Base-by-base conservation (phyloP, 2,888 invertebrate species). In the Epirrhoe tristata region DNA sequence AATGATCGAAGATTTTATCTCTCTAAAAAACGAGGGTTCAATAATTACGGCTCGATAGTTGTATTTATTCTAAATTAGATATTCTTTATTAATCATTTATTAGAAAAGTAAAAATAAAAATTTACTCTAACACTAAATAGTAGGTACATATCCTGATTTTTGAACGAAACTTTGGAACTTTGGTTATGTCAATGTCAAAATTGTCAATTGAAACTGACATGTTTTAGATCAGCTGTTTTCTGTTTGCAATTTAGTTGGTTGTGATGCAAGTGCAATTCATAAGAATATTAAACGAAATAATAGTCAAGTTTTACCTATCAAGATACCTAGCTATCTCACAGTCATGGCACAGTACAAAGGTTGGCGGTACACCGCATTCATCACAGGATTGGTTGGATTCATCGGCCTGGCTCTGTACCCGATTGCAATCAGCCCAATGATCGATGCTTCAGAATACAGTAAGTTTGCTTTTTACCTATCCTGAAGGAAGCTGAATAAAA, bases 391-490 rank as follows among this genome's bases (percentile, higher is more conserved):
- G 55, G 85, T 95, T 17, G 95, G 95, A 39, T 74, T 93, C 3
- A 82, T 96, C 64, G 94, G 94, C 63, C 55, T 93, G 7, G 87
- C 94, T 5, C 77, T 95, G 55, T 96, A 96, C 83, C 95, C 95
- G 7, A 93, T 95, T 61, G 93, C 94, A 12, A 90, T 96, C 67
- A 87, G 91, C 55, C 96, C 96, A 5, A 95, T 96, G 94, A 83
- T 95, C 4, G 93, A 96, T 84, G 84, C 95, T 67, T 94, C 95
- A 0, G 87, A 94, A 71, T 96, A 96, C 78, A 95, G 96, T 96
- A 91, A 93, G 95, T 84, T 66, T 12, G 54, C 50, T 63, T 17
- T 54, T 14, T 54, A n/a, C n/a, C n/a, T 12, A 31, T 16, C 14
- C 48, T 6, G n/a, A 6, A 48, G 6, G 7, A 31, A 52, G 31